Percentiles rank a stretch among this genome's conserved stretches.
These are phyloP conservation scores for Adrianichthys oophorus DNA, from an alignment of 2,797 vertebrate species.

Conservation along the genomic window DNA sequence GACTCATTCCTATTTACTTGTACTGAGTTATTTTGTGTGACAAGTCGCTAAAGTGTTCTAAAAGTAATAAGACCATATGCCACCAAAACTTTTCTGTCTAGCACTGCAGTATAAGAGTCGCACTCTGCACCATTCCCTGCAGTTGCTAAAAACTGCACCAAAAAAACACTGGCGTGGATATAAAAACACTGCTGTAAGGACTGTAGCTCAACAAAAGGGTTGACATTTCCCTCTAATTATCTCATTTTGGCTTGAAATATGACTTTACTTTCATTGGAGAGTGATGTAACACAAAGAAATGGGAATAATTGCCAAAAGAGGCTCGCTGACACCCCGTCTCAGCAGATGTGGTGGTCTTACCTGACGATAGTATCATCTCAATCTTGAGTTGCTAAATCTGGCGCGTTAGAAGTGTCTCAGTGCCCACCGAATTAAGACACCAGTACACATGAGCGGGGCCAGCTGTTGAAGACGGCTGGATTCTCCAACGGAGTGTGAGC, in stretches of 20 bases:
- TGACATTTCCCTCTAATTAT: constrained; percentile 26
- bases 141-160: constrained; percentile 32
- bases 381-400: constrained; percentile 29
- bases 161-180: constrained; percentile 41
- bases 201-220: constrained; percentile 11
- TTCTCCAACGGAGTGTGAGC: constrained; percentile 53
- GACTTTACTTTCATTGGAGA: constrained; percentile 10
- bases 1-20: constrained; percentile 55
- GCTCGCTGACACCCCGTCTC: constrained; percentile 4
- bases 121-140: constrained; percentile 4
- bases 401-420: constrained; percentile 36
- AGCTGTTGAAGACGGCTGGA: constrained; percentile 47
- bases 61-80: constrained; percentile 21
- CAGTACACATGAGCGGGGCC: constrained; percentile 40
- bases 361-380: constrained; percentile 25
- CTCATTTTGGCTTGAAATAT: constrained; percentile 25
- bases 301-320: neutral
- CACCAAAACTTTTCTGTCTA: constrained; percentile 15
- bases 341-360: constrained; percentile 16
- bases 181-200: constrained; percentile 26
- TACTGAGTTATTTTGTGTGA: constrained; percentile 34
- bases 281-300: neutral
- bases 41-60: constrained; percentile 32
- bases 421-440: constrained; percentile 53
- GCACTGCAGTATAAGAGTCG: constrained; percentile 16